Base-by-base conservation (phyloP, 1,140 invertebrate genomes). In the Atta texana region DNA sequence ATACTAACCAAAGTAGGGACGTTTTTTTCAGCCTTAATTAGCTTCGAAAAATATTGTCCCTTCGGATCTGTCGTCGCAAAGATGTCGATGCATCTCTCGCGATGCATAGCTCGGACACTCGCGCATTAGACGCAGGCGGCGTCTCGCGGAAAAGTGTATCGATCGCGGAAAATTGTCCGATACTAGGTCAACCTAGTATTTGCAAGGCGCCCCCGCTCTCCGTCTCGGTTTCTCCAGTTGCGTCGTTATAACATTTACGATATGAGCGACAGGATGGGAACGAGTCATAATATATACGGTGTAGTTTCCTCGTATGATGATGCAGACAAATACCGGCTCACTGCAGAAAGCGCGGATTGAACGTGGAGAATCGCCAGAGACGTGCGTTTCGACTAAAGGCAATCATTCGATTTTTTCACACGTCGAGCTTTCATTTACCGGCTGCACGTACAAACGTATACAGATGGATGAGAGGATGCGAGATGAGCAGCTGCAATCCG, bases 131-230 rank as follows among this genome's bases (percentile, higher is more conserved):
- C 69, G 49, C 75, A 53, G 75, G 63, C 64, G 75, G 75, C 63
- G 72, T 86, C 85, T 86, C 75, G 68, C 51, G 84, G 77, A 90
- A 90, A 90, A 90, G 84, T 80, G 78, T 89, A 90, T 90, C 89
- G 89, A 90, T 90, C 89, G 72, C 57, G 88, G 89, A 89, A 89
- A 89, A 89, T 90, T 89, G 88, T 87, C 89, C 89, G 85, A 89
- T 90, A 90, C 77, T 90, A 82, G 89, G 89, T 90, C 89, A 90
- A 76, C 72, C 69, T 75, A 74, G 87, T 89, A 86, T 89, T 89
- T 87, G 88, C 85, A 44, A 87, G 75, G 31, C 85, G 57, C 51
- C 61, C 64, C 8, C 66, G 14, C 44, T 24, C 68, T 18, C 34
- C 28, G 24, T 28, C 24, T n/a, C 64, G 77, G n/a, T 57, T 82